These are phyloP conservation scores for Gracilinanus agilis DNA, from an alignment of 2,113 vertebrate species.

Conservation along the genomic window DNA sequence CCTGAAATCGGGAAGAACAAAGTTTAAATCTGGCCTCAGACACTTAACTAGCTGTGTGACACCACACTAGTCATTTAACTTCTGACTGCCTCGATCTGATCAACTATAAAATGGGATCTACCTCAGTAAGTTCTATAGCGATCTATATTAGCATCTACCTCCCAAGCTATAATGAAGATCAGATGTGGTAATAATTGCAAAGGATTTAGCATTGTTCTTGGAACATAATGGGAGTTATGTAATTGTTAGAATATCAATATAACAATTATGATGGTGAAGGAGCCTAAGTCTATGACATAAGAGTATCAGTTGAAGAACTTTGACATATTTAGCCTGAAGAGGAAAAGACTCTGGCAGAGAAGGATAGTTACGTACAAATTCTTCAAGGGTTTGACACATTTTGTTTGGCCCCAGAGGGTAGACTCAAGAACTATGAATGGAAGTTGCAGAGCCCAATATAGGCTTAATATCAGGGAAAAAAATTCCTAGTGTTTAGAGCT, in stretches of 20 bases:
- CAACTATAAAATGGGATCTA: not conserved
- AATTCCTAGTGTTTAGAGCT: not conserved
- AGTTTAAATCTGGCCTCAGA: not conserved
- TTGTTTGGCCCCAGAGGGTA: not conserved
- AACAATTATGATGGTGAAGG: not conserved
- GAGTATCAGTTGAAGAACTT: not conserved
- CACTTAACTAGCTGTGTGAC: not conserved
- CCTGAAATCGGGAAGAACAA: not conserved
- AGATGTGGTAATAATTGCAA: not conserved
- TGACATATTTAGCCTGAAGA: not conserved
- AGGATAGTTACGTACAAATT: not conserved
- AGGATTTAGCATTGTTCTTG: too few species aligned
- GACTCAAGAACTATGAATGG: not conserved
- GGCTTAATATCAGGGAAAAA: not conserved
- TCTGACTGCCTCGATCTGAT: not conserved
- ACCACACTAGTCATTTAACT: not conserved
- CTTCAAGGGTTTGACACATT: not conserved
- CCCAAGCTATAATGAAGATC: not conserved
- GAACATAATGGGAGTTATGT: too few species aligned
- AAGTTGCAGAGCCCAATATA: not conserved
- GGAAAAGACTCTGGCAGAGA: not conserved
- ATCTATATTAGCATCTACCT: not conserved
- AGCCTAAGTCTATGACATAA: not conserved
- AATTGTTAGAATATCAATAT: not conserved
- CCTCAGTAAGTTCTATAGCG: too few species aligned